These are phyloP conservation scores for Vombatus ursinus DNA, from an alignment of 2,113 vertebrate species.

Conservation along the genomic window DNA sequence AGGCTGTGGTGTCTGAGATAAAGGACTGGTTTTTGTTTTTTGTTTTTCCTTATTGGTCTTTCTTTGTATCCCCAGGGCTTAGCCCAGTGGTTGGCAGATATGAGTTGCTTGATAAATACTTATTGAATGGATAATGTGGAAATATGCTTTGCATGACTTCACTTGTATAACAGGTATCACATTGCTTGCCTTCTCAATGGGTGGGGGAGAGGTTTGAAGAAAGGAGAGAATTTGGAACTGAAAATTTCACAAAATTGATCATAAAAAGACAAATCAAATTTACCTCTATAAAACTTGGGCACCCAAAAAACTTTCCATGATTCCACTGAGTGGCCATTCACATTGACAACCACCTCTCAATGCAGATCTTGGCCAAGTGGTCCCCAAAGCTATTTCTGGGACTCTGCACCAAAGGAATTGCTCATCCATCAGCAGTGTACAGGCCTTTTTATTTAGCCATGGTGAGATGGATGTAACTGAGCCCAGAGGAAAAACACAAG, in stretches of 20 bases:
- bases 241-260: background rate
- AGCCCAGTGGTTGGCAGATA: background rate
- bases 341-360: constrained; percentile 44
- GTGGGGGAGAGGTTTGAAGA: background rate
- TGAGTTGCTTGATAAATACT: background rate
- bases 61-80: background rate
- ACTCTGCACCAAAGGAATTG: constrained; percentile 62
- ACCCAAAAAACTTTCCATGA: background rate
- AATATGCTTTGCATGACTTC: background rate
- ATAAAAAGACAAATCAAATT: background rate
- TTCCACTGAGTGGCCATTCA: constrained; percentile 31
- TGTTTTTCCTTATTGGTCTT: background rate
- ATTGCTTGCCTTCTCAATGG: background rate
- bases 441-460: constrained; percentile 82
- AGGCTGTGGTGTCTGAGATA: background rate
- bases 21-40: background rate
- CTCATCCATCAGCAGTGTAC: constrained; percentile 74
- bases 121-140: background rate
- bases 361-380: constrained; percentile 19
- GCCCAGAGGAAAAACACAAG: constrained; percentile 74
- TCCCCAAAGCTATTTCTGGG: constrained; percentile 51
- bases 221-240: background rate
- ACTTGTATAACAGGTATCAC: background rate
- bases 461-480: constrained; percentile 82
- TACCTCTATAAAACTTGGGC: background rate